Evolutionary conservation across 1,140 invertebrate species (phyloP), one percentile per base, ranked within the genome.

Genomic region (Drosophila eugracilis): DNA sequence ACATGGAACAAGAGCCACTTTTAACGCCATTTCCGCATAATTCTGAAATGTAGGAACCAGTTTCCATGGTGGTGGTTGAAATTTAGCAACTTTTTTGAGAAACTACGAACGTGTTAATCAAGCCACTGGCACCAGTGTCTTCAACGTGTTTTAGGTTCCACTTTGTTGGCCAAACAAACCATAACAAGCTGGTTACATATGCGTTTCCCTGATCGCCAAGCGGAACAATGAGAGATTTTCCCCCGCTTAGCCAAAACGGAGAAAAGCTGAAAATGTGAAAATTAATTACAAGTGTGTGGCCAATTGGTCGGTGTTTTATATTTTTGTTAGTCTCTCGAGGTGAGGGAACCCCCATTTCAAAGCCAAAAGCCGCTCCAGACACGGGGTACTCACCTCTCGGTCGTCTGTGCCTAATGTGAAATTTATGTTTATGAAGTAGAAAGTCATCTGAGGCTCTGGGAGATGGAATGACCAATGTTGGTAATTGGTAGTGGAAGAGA

Each of bases 371-470:
- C 55, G 60, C 57, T 44, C 10, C 53, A 45, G 72, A 36, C 49
- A 36, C 22, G 60, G 62, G 5, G 19, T n/a, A 32, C 63, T 42
- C 59, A 66, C 60, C 60, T 26, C 26, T 0, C 41, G 24, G 14
- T 24, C 50, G 42, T 32, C 45, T 19, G 57, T 74, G 74, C 39
- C 83, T 86, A 86, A 86, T 88, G 83, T 81, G 74, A 86, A 86
- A 86, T 75, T 86, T 88, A 75, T 86, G 81, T 86, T 88, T 69
- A 54, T 70, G 53, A 66, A 86, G 76, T 86, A 86, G 81, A 86
- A 86, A 86, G 81, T 88, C 69, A 67, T 70, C 50, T 34, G 49
- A 34, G 55, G 47, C 41, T 24, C 65, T 30, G 49, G 65, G 52
- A 44, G 50, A 49, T 39, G 36, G 12, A 70, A 22, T 80, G 62